Conservation (phyloP, 2,888 invertebrate species). For the Esperia sulphurella region DNA sequence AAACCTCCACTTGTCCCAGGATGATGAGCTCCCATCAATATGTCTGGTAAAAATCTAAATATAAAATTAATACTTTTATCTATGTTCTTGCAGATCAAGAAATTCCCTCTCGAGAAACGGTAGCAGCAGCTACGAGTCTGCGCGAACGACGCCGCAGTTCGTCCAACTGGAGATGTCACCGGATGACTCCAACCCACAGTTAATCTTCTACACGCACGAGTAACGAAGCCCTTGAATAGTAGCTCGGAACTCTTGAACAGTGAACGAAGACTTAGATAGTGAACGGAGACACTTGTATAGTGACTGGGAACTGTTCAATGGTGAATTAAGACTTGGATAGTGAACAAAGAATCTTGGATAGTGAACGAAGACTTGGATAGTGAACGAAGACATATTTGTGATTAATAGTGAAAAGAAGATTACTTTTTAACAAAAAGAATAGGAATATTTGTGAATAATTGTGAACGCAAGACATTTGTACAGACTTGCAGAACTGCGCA, state of each 20-base stretch:
- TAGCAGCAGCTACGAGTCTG: conserved; percentile 64
- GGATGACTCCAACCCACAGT: conserved; percentile 85
- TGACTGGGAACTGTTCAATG: neutral
- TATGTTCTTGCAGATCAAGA: conserved; percentile 69
- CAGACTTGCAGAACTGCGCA: too few species aligned
- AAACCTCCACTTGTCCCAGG: too few species aligned
- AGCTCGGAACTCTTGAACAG: neutral
- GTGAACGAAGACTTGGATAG: neutral
- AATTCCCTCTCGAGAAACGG: conserved; percentile 68
- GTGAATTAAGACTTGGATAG: neutral
- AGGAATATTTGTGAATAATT: too few species aligned
- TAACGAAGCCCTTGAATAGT: conserved; percentile 27
- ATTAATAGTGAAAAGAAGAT: neutral
- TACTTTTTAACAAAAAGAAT: too few species aligned
- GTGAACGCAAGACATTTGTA: too few species aligned
- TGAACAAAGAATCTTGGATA: neutral
- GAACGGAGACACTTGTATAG: neutral
- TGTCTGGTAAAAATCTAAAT: too few species aligned
- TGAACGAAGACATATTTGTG: neutral
- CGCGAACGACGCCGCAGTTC: conserved; percentile 66
- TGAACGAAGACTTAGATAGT: neutral
- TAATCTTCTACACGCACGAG: conserved; percentile 91
- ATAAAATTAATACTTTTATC: too few species aligned
- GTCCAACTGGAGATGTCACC: conserved; percentile 71
- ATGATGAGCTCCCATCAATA: too few species aligned